These are phyloP conservation scores for Drosophila stalkeri DNA, from an alignment of 2,888 invertebrate species.

Conservation along the genomic window DNA sequence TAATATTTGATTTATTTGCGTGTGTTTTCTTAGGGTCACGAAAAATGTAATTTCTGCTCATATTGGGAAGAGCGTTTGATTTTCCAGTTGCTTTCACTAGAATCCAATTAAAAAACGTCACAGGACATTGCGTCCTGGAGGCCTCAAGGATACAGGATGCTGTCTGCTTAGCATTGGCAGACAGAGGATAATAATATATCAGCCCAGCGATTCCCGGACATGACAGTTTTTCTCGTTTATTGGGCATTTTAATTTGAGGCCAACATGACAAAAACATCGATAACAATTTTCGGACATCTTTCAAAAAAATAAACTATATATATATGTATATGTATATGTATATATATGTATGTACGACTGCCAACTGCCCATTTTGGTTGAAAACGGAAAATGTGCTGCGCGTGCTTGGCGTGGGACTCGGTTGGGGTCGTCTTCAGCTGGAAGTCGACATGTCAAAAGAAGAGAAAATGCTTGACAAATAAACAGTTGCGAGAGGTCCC, in stretches of 20 bases:
- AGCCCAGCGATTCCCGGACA: slow-evolving; percentile 58
- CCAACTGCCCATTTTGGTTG: slow-evolving; percentile 51
- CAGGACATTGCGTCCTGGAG: slow-evolving; percentile 53
- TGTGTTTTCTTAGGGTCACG: neutral
- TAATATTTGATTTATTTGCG: neutral
- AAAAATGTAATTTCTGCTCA: slow-evolving; percentile 6
- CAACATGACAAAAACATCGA: slow-evolving; percentile 81
- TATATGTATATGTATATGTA: neutral
- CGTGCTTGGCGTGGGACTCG: slow-evolving; percentile 43
- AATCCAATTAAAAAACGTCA: slow-evolving; percentile 71
- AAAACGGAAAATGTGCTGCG: slow-evolving; percentile 54
- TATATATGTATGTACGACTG: neutral
- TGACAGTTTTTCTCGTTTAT: slow-evolving; percentile 73
- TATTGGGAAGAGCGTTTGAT: slow-evolving; percentile 35
- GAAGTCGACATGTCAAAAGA: slow-evolving; percentile 79
- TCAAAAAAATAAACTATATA: slow-evolving; percentile 27
- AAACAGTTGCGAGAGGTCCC: slow-evolving; percentile 75
- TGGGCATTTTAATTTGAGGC: slow-evolving; percentile 77
- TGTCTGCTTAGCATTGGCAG: slow-evolving; percentile 63
- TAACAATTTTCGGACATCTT: slow-evolving; percentile 76
- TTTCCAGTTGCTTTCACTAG: slow-evolving; percentile 63
- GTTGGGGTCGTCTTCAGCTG: slow-evolving; percentile 30
- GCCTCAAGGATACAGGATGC: slow-evolving; percentile 27
- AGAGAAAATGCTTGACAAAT: slow-evolving; percentile 80
- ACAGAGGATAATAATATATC: slow-evolving; percentile 69